A percentile compares a stretch with the other conserved stretches of the same genome.
phyloP scores from a whole-genome alignment of 1,140 invertebrate species.

The Caenorhabditis brenneri region DNA sequence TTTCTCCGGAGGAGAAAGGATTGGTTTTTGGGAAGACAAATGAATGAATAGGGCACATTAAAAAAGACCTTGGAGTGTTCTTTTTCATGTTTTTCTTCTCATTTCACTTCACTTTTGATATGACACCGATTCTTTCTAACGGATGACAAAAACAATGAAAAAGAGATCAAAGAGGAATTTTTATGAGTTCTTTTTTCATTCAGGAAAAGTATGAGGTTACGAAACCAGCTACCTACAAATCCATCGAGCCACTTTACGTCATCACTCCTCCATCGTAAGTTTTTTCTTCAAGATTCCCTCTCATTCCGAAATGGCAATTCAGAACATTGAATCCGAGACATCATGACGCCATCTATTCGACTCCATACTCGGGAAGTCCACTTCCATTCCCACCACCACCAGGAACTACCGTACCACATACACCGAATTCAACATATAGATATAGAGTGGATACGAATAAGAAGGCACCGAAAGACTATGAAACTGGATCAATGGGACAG shows the following conservation, averaged over 20 bases:
- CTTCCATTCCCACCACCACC: conserved; percentile 53
- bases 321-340: conserved; percentile 18
- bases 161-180: not conserved
- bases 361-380: conserved; percentile 54
- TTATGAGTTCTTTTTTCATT: not conserved
- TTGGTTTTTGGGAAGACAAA: not conserved
- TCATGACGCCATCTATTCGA: conserved; percentile 53
- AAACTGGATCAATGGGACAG: conserved; percentile 25
- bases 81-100: not conserved
- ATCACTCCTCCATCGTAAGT: conserved; percentile 51
- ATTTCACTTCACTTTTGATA: conserved; percentile 6
- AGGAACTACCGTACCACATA: conserved; percentile 52
- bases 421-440: conserved; percentile 48
- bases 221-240: conserved; percentile 56
- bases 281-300: not conserved
- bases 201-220: conserved; percentile 55
- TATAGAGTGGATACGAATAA: conserved; percentile 23
- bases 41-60: not conserved
- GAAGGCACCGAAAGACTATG: conserved; percentile 7
- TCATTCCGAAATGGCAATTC: not conserved
- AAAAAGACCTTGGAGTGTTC: conserved; percentile 10
- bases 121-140: not conserved
- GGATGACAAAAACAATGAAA: too few relatives aligned
- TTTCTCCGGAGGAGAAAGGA: not conserved
- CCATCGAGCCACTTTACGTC: conserved; percentile 57